Conservation (phyloP, 2,888 invertebrate genomes). For the Ennomos erosarius region DNA sequence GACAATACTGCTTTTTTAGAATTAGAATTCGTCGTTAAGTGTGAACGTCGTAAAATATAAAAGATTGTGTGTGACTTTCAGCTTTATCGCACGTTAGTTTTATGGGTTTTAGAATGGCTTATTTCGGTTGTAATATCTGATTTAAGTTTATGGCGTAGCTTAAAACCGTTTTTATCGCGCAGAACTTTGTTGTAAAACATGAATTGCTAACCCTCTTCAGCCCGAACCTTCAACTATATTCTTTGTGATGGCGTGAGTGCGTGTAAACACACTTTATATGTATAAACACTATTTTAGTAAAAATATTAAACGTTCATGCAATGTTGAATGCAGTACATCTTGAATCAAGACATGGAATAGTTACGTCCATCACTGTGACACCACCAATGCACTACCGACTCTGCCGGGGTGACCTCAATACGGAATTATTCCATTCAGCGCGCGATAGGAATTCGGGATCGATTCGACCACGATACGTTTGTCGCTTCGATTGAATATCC, state of each 20-base stretch:
- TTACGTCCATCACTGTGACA: not conserved
- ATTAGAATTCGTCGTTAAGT: constrained; percentile 22
- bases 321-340: no score
- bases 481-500: constrained; percentile 35
- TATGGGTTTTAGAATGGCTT: constrained; percentile 35
- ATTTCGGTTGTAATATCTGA: constrained; percentile 37
- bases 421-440: constrained; percentile 35
- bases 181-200: constrained; percentile 21
- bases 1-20: no score
- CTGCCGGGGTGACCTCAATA: constrained; percentile 24
- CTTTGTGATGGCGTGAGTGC: not conserved
- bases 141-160: constrained; percentile 31
- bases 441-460: constrained; percentile 35
- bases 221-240: not conserved
- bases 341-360: constrained; percentile 3
- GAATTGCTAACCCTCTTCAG: not conserved
- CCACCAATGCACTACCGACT: constrained; percentile 8
- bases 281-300: no score
- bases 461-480: constrained; percentile 33
- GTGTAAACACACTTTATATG: no score
- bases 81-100: constrained; percentile 36
- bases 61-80: constrained; percentile 33
- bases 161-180: constrained; percentile 24
- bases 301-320: not conserved
- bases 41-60: constrained; percentile 24